Evolutionary conservation across 1,140 invertebrate species (phyloP).

Genomic region (Lanistes nyassanus): DNA sequence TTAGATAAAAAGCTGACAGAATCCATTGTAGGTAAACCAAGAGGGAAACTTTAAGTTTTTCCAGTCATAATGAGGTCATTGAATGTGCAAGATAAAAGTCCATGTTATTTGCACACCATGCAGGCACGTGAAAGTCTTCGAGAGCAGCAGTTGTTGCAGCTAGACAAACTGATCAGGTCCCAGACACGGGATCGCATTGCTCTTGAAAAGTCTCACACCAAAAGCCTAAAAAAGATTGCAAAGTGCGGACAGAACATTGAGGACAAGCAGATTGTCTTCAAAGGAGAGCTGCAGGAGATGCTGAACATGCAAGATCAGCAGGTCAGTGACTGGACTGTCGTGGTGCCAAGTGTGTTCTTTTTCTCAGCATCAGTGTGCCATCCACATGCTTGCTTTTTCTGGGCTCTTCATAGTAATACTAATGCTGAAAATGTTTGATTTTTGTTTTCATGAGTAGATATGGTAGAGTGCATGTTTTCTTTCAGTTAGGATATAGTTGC

Average conservation of each 20-base stretch:
- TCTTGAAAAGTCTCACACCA: conserved; percentile 49
- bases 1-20: too few relatives aligned
- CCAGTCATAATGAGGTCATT: not conserved
- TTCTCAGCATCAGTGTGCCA: too few relatives aligned
- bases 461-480: too few relatives aligned
- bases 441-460: not conserved
- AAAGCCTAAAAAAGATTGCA: conserved; percentile 49
- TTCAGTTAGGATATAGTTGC: too few relatives aligned
- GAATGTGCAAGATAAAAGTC: not conserved
- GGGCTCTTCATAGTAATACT: too few relatives aligned
- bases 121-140: conserved; percentile 45
- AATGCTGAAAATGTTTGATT: not conserved
- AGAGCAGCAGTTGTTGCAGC: conserved; percentile 45
- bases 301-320: conserved; percentile 55
- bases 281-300: conserved; percentile 52
- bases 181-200: conserved; percentile 45
- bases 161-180: conserved; percentile 46
- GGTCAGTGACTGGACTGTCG: conserved; percentile 22
- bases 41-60: too few relatives aligned
- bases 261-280: conserved; percentile 46
- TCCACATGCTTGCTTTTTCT: too few relatives aligned
- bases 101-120: conserved; percentile 6
- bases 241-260: conserved; percentile 44
- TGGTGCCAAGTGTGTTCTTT: not conserved
- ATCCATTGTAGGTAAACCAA: too few relatives aligned